A percentile compares a stretch with the other conserved stretches of the same genome.
phyloP scores from a whole-genome alignment of 2,797 vertebrate species.

The Prionace glauca region DNA sequence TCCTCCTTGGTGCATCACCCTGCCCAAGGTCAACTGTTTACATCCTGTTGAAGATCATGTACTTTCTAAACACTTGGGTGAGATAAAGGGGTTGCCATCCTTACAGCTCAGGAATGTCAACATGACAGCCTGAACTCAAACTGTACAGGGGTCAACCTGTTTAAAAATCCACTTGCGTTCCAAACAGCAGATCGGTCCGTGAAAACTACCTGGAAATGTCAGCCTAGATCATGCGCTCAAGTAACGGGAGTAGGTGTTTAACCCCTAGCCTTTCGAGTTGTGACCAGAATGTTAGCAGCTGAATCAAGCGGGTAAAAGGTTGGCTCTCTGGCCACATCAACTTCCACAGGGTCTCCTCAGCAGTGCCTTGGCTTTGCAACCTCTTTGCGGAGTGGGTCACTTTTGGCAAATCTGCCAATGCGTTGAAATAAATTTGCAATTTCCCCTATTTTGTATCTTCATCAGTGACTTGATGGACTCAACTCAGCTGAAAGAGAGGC shows the following conservation, averaged over 20 bases:
- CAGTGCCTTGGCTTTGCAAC: no score
- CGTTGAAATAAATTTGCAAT: neutral
- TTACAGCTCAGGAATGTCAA: no score
- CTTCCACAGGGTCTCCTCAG: neutral
- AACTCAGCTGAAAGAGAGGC: neutral
- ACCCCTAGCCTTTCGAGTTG: neutral
- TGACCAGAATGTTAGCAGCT: neutral
- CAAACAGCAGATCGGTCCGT: neutral
- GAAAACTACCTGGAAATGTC: neutral
- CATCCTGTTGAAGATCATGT: no score
- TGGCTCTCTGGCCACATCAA: neutral
- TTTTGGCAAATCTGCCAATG: neutral
- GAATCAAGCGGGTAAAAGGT: neutral
- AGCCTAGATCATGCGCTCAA: neutral
- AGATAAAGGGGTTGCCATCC: no score
- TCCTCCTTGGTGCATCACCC: no score
- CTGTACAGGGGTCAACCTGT: no score
- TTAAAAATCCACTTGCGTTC: neutral
- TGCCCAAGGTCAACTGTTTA: no score
- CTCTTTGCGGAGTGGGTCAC: neutral
- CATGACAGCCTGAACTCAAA: no score
- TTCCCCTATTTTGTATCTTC: neutral
- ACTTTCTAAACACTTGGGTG: no score
- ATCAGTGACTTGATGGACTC: conserved; percentile 17
- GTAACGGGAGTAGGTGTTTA: neutral